Conservation (phyloP, 2,797 vertebrate genomes). For the Hippoglossus hippoglossus region DNA sequence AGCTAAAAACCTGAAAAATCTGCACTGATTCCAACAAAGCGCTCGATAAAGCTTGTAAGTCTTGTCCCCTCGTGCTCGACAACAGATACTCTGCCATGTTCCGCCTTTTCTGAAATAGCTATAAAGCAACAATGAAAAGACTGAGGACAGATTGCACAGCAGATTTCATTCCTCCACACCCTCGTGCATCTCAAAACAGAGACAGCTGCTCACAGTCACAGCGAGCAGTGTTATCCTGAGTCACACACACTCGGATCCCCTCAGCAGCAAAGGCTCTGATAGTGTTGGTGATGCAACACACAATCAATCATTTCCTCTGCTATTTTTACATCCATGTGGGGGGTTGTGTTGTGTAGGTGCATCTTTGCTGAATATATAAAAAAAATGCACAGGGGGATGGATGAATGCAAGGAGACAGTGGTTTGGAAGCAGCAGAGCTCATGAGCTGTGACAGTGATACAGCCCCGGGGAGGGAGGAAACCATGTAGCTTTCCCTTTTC, state of each 20-base stretch:
- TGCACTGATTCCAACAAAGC: constrained; percentile 1
- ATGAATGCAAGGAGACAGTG: constrained; percentile 1
- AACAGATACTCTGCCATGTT: constrained; percentile 4
- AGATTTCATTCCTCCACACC: constrained; percentile 53
- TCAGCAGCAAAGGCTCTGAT: constrained; percentile 50
- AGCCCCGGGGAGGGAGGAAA: constrained; percentile 19
- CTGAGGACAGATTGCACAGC: constrained; percentile 36
- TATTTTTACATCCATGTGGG: constrained; percentile 64
- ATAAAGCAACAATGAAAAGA: constrained; percentile 19
- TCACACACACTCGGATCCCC: constrained; percentile 58
- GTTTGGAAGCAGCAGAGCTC: constrained; percentile 11
- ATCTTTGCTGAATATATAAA: constrained; percentile 41
- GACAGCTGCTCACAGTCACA: constrained; percentile 51
- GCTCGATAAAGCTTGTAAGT: background rate
- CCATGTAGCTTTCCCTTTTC: constrained; percentile 17
- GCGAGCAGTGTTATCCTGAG: constrained; percentile 51
- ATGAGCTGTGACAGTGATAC: background rate
- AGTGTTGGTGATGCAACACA: constrained; percentile 57
- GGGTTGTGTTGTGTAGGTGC: constrained; percentile 33
- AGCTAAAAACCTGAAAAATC: background rate
- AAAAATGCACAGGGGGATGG: constrained; percentile 3
- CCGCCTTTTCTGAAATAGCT: constrained; percentile 10
- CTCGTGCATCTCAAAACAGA: constrained; percentile 63
- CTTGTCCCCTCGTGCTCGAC: background rate
- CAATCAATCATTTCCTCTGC: constrained; percentile 67